phyloP scores from a whole-genome alignment of 2,113 vertebrate species.

The Rhinopomastus cyanomelas region DNA sequence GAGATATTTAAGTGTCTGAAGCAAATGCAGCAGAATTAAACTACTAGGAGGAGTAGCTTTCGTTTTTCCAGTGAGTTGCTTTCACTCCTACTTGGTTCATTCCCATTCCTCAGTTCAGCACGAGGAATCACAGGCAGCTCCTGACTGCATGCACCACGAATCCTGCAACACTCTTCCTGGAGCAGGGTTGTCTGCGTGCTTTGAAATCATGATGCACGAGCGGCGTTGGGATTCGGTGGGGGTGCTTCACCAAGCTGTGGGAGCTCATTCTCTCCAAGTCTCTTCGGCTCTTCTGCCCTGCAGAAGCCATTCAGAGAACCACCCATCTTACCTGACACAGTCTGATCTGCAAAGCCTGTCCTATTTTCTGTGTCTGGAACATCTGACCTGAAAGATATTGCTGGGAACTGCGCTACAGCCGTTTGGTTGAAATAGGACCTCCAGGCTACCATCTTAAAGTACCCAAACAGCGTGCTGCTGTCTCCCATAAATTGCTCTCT shows the following conservation, averaged over 20 bases:
- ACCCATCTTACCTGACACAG: neutral
- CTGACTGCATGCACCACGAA: neutral
- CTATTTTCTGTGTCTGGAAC: conserved; percentile 9
- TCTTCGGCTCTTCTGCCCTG: neutral
- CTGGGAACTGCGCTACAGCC: neutral
- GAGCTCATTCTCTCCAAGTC: neutral
- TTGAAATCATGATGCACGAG: neutral
- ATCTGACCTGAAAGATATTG: neutral
- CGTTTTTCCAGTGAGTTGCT: neutral
- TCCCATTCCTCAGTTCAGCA: neutral
- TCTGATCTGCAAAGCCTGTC: neutral
- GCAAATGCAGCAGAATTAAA: neutral
- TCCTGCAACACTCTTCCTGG: neutral
- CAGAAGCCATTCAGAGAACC: neutral
- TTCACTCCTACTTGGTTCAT: neutral
- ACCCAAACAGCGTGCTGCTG: neutral
- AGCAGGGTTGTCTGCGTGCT: neutral
- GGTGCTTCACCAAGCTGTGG: neutral
- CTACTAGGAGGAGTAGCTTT: neutral
- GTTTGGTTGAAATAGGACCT: neutral
- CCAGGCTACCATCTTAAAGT: neutral
- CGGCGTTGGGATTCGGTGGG: neutral
- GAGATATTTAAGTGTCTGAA: neutral
- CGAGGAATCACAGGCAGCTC: neutral
- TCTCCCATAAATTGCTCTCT: neutral